Base-by-base conservation (phyloP, 1,140 invertebrate genomes). In the Bombus cullumanus region DNA sequence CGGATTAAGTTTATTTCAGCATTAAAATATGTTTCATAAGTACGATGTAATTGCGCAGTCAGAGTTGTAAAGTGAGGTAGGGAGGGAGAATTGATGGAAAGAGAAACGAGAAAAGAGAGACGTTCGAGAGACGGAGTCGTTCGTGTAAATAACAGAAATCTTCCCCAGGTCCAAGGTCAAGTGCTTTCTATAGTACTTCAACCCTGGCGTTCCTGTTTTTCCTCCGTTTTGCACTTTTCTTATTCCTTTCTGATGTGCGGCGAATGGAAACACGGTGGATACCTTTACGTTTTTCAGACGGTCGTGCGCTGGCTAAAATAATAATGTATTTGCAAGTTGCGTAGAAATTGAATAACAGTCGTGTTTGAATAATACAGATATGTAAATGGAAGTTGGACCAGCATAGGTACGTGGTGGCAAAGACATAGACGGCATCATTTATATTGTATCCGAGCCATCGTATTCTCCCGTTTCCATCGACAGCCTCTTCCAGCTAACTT, bases 281-380 rank as follows among this genome's bases (percentile, higher is more conserved):
- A 71, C 47, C 78, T 86, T 83, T 88, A 88, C 1, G 18, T 2
- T 18, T 53, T 53, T 64, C 68, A 31, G 77, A 18, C 25, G 64
- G 57, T 64, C 75, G 66, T 37, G 41, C 88, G 66, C 83, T 85
- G 69, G 77, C 83, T 90, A 86, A 94, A 94, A 94, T 94, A 94
- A 94, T 93, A 94, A 94, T 93, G 92, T 92, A 92, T 93, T 94
- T 92, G 92, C 92, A 92, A 92, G 93, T 92, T 90, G 84, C 91
- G 91, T 92, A 92, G 93, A 94, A 94, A 95, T 95, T 95, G 93
- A 94, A 94, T 95, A 95, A 94, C 92, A 94, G 92, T 91, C 92
- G 90, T 90, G 93, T 90, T 94, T 94, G 94, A 95, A 94, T 95
- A 95, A 95, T 94, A 95, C 91, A 94, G 94, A 92, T 94, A 95